Evolutionary conservation across 2,797 vertebrate genomes (phyloP), one percentile per base, ranked within the genome.

Genomic region (Fratercula arctica): DNA sequence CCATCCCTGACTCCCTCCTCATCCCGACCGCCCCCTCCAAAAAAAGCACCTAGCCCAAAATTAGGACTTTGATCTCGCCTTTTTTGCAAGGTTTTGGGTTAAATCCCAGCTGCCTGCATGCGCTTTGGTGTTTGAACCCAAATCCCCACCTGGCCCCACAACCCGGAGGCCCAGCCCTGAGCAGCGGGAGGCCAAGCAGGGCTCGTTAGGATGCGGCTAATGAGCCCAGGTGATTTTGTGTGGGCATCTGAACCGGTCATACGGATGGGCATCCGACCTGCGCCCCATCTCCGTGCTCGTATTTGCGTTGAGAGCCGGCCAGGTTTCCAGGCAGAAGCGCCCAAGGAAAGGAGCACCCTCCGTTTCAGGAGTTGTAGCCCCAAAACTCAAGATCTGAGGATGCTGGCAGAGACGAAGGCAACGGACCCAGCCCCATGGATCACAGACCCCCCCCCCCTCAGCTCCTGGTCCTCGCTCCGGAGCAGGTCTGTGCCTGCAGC

Each of bases 231-330:
- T 1, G 2, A 24, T 21, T 25, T 18, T 1, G 1, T 7, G 33
- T 6, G 10, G 24, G 29, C 54, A 39, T 35, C 43, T 11, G 35
- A 48, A 28, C n/a, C 0, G 0, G 13, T 18, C 31, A 1, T 4
- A 10, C 0, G 2, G 43, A 6, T 21, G 60, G 67, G 37, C 5
- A 16, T 37, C 75, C 25, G 7, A 15, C 41, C 9, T 17, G 29
- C 50, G 19, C 19, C 48, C 19, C 43, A 4, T 15, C 57, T 41
- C 66, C 1, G 0, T 4, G 20, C 25, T 60, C 18, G 1, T 24
- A 2, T n/a, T n/a, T 51, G 33, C 18, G 2, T 29, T 31, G 28
- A 26, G 37, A 29, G 13, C 4, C 5, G 2, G 19, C 24, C 37
- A 10, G 5, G 1, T 17, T 25, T 37, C 59, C 53, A 6, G 20